Evolutionary conservation across 2,888 invertebrate genomes (phyloP).

Genomic region (Caenorhabditis sp.): DNA sequence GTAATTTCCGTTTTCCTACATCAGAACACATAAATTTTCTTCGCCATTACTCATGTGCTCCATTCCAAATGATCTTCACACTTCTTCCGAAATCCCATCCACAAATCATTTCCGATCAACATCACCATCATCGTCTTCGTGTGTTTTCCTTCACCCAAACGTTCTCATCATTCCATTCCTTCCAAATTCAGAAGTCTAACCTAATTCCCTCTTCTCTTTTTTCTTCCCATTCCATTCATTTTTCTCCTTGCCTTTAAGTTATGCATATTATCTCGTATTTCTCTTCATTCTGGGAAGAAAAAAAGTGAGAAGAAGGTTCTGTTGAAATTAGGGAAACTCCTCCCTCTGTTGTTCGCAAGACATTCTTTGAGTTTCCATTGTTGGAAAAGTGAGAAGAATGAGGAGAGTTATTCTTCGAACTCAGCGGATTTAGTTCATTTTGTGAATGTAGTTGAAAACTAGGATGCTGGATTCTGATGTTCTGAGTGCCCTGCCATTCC

Average conservation of each 20-base stretch:
- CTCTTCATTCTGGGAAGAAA: slow-evolving; percentile 13
- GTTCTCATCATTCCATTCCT: neutral
- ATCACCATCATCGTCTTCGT: slow-evolving; percentile 4
- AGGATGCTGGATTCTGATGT: too few species aligned
- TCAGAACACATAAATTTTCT: too few species aligned
- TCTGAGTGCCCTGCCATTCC: too few species aligned
- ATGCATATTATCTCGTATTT: slow-evolving; percentile 39
- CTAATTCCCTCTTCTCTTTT: neutral
- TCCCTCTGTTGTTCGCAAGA: neutral
- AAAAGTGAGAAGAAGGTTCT: neutral
- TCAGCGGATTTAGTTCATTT: neutral
- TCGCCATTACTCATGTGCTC: neutral
- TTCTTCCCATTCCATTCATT: neutral
- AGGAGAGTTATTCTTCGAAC: slow-evolving; percentile 11
- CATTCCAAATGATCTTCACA: neutral
- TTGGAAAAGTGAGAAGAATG: neutral
- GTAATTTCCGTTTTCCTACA: too few species aligned
- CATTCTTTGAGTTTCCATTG: neutral
- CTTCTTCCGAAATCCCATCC: neutral
- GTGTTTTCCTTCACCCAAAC: neutral
- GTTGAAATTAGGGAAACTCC: neutral
- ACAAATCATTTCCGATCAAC: slow-evolving; percentile 3
- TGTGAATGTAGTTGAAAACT: neutral
- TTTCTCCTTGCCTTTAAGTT: slow-evolving; percentile 8
- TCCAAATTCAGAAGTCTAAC: slow-evolving; percentile 12